Evolutionary conservation across 2,113 vertebrate species (phyloP), one percentile per base, ranked within the genome.

Genomic region (Galbula dea): DNA sequence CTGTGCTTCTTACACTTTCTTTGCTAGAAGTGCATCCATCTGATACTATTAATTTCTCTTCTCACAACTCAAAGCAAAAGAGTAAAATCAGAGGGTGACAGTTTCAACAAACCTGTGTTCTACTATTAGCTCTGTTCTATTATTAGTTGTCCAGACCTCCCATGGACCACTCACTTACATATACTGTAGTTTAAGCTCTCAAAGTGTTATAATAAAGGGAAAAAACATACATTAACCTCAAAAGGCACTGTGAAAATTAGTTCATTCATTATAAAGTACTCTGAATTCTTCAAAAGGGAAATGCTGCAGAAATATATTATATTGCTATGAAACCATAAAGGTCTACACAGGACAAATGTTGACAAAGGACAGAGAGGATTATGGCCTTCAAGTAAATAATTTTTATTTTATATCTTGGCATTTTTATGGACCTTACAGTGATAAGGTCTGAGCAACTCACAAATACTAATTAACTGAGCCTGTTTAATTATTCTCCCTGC

Each of bases 391-490:
- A 79, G 58, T 66, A 90, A 94, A 94, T 94, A 8, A 43, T 67
- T 92, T 93, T 84, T 65, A 57, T 59, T 93, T 86, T 63, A n/a
- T 54, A 83, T 94, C 77, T 89, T 76, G 62, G 58, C 55, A 66
- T 83, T 92, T 96, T 93, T 85, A 89, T 69, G 90, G 66, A 89
- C 74, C 62, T 95, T 95, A 96, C 83, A 76, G 34, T 73, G 34
- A n/a, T 57, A 90, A 93, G 21, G 89, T 89, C 83, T 89, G 86
- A 95, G 84, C 71, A 87, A 78, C 41, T 69, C 84, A 73, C 69
- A 93, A 94, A 92, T 84, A 82, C 74, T 92, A 87, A 96, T 96
- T 95, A 96, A 89, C 95, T 90, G 54, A 87, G 86, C 32, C 74
- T 82, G 86, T 58, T 93, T 82, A 94, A 95, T 95, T 94, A 92